Base-by-base conservation (phyloP, 2,797 vertebrate species). In the Thripadectes ignobilis region DNA sequence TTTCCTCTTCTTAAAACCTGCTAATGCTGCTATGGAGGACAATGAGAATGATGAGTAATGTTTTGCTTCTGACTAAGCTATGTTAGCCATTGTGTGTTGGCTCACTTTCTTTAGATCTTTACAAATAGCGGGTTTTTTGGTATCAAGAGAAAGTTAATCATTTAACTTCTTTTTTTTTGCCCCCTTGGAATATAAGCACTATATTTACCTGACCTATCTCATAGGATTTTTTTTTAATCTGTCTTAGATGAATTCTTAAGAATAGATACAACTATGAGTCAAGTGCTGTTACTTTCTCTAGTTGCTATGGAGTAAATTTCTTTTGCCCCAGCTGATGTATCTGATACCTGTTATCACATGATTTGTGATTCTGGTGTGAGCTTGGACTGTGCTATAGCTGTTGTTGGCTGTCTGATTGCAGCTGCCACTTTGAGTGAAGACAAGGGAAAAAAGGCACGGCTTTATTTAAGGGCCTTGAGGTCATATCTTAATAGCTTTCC, bases 41-140 rank as follows among this genome's bases (percentile, higher is more conserved):
- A 77, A 71, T 80, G 27, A 85, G 72, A 88, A 9, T 51, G 32
- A 34, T 89, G 23, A 69, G 78, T 89, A 15, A 16, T 65, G 38
- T 36, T 82, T 78, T 78, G 17, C 38, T 72, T 68, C 66, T 85
- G 32, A 72, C 46, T 85, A 38, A 77, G 17, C 29, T 66, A 5
- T 52, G 27, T 49, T 51, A 59, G 41, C 39, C 26, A 9, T 74
- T 88, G 20, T 16, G 6, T 34, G 24, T 90, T 69, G 63, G 14
- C 27, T 85, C 55, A 6, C 78, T 80, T 88, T 77, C 45, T 81
- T 86, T 39, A 52, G 14, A 14, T 57, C 45, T 30, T 78, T 95
- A 65, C 5, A 19, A 55, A 51, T 41, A 10, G 16, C 0, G 20
- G 0, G 0, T 57, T 62, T 63, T 91, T 74, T 13, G 2, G 1